Percentiles rank a stretch among this genome's conserved stretches.
phyloP scores from a whole-genome alignment of 2,888 invertebrate species.

The Lampropteryx suffumata region DNA sequence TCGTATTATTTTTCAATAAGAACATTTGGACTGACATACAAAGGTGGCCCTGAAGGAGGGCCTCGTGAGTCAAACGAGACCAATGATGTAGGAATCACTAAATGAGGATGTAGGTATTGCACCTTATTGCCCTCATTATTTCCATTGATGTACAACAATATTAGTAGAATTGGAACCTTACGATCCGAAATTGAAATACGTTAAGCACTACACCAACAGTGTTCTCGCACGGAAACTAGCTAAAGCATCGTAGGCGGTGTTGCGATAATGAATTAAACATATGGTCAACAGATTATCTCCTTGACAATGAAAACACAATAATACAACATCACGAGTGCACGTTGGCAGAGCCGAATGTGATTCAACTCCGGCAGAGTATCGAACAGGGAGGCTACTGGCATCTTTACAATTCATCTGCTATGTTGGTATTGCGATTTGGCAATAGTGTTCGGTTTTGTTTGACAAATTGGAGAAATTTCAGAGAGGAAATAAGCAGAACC shows the following conservation, averaged over 20 bases:
- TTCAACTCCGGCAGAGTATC: constrained; percentile 24
- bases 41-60: too few relatives aligned
- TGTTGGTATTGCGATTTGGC: constrained; percentile 26
- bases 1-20: too few relatives aligned
- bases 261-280: constrained; percentile 7
- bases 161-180: too few relatives aligned
- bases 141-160: too few relatives aligned
- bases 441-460: not conserved
- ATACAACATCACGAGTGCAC: constrained; percentile 19
- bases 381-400: constrained; percentile 24
- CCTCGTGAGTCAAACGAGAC: too few relatives aligned
- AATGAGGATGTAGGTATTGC: too few relatives aligned
- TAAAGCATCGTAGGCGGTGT: not conserved
- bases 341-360: constrained; percentile 36
- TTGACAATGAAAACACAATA: constrained; percentile 24
- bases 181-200: too few relatives aligned
- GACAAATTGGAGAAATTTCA: constrained; percentile 14
- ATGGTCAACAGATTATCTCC: constrained; percentile 12
- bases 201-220: not conserved
- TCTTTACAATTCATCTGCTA: constrained; percentile 18
- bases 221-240: not conserved
- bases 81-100: too few relatives aligned
- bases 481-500: not conserved
- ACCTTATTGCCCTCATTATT: too few relatives aligned
- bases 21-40: too few relatives aligned